Percentiles rank a stretch among this genome's conserved stretches.
Conservation (phyloP, 2,113 vertebrate species). For the Pelobates fuscus region DNA sequence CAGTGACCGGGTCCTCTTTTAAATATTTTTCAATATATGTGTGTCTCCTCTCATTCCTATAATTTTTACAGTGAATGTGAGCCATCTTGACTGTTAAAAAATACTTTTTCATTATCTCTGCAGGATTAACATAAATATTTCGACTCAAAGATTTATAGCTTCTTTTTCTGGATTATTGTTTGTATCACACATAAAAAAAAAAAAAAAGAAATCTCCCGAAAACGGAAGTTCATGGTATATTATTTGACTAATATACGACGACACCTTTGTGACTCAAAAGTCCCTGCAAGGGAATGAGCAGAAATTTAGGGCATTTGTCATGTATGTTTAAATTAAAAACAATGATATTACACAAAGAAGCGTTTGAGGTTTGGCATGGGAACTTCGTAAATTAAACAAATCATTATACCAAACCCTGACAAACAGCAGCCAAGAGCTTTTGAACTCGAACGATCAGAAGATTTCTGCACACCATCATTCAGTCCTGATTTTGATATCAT, state of each 20-base stretch:
- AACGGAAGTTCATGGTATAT: background rate
- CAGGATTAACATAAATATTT: too few species aligned
- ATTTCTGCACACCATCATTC: conserved; percentile 42
- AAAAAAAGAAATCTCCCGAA: background rate
- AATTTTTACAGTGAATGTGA: too few species aligned
- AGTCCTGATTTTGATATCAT: background rate
- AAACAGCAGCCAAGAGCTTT: conserved; percentile 38
- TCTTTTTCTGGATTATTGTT: background rate
- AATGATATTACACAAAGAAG: conserved; percentile 14
- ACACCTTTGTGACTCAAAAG: background rate
- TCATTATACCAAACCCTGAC: conserved; percentile 28
- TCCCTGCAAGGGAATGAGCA: conserved; percentile 13
- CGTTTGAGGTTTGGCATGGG: conserved; percentile 24
- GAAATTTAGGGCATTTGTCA: conserved; percentile 11
- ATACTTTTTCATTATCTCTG: too few species aligned
- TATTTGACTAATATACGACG: background rate
- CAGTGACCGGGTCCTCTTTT: too few species aligned
- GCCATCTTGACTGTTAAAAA: too few species aligned
- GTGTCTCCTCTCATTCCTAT: too few species aligned
- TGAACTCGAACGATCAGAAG: conserved; percentile 38
- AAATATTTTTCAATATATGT: too few species aligned
- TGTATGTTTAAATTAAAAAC: conserved; percentile 32
- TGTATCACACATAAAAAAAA: background rate
- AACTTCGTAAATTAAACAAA: conserved; percentile 41
- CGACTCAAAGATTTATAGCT: background rate